phyloP scores from a whole-genome alignment of 1,140 invertebrate species.

The Papilio polytes region DNA sequence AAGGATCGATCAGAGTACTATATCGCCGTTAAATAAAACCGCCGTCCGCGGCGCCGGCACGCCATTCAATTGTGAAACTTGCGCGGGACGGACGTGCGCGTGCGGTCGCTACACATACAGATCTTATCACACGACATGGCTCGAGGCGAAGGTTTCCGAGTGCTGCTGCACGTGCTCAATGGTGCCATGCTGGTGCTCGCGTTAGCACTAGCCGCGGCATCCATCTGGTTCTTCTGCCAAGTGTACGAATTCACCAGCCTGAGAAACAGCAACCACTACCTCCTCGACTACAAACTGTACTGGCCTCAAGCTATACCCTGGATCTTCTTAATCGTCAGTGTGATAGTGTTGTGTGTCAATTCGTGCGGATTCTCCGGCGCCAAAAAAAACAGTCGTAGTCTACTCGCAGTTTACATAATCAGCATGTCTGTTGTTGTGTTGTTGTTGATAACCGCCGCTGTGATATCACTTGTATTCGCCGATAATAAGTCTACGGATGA shows the following conservation, averaged over 20 bases:
- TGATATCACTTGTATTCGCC: slow-evolving; percentile 65
- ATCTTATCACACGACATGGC: slow-evolving; percentile 45
- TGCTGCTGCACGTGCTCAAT: slow-evolving; percentile 63
- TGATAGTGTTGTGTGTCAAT: slow-evolving; percentile 63
- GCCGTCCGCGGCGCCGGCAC: slow-evolving; percentile 41
- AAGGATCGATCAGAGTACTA: slow-evolving; percentile 1
- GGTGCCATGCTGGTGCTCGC: slow-evolving; percentile 61
- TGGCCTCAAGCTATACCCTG: slow-evolving; percentile 77
- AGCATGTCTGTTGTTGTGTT: slow-evolving; percentile 57
- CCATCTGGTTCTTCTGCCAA: slow-evolving; percentile 75
- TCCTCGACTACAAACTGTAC: slow-evolving; percentile 75
- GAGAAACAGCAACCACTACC: slow-evolving; percentile 72
- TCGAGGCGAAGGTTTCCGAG: slow-evolving; percentile 47
- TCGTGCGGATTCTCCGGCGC: slow-evolving; percentile 67
- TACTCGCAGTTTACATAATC: slow-evolving; percentile 58
- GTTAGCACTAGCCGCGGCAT: slow-evolving; percentile 57
- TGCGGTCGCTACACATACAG: slow-evolving; percentile 17
- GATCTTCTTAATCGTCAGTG: slow-evolving; percentile 66
- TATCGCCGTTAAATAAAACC: slow-evolving; percentile 12
- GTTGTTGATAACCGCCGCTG: slow-evolving; percentile 57
- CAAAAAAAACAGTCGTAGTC: slow-evolving; percentile 55
- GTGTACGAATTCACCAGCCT: slow-evolving; percentile 66
- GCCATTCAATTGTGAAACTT: slow-evolving; percentile 65
- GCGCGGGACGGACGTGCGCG: slow-evolving; percentile 25
- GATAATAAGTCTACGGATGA: slow-evolving; percentile 64